A percentile compares a stretch with the other conserved stretches of the same genome.
Conservation (phyloP, 2,113 vertebrate species). For the Physeter macrocephalus region DNA sequence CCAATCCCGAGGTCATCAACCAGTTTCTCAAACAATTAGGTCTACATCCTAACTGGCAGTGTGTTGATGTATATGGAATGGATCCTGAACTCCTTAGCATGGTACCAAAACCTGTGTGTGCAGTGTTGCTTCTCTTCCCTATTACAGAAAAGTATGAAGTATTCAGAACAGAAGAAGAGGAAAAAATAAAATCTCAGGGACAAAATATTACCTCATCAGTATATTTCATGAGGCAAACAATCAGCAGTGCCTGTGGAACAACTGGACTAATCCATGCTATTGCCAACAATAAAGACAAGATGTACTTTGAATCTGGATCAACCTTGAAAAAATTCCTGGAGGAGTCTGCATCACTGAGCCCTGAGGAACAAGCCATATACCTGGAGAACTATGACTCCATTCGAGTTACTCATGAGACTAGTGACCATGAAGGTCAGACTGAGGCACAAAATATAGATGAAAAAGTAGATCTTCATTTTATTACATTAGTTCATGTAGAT, state of each 20-base stretch:
- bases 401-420: no score
- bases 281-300: conserved; percentile 93
- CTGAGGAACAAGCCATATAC: conserved; percentile 91
- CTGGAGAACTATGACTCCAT: conserved; percentile 93
- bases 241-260: conserved; percentile 97
- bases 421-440: no score
- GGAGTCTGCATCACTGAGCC: conserved; percentile 88
- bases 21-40: conserved; percentile 94
- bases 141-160: conserved; percentile 98
- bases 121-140: conserved; percentile 95
- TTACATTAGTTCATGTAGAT: conserved; percentile 96
- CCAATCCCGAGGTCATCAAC: conserved; percentile 89
- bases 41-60: conserved; percentile 93
- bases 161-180: conserved; percentile 93
- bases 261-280: conserved; percentile 97
- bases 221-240: conserved; percentile 98
- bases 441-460: conserved; percentile 97
- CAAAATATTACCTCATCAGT: conserved; percentile 90
- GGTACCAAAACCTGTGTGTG: conserved; percentile 94
- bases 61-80: conserved; percentile 96
- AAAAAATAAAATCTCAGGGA: conserved; percentile 88
- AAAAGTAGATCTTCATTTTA: conserved; percentile 99
- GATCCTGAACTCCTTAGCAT: conserved; percentile 93
- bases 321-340: conserved; percentile 93
- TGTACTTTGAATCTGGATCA: conserved; percentile 92